These are phyloP conservation scores for Taenaris catops DNA, from an alignment of 2,888 invertebrate species.

Conservation along the genomic window DNA sequence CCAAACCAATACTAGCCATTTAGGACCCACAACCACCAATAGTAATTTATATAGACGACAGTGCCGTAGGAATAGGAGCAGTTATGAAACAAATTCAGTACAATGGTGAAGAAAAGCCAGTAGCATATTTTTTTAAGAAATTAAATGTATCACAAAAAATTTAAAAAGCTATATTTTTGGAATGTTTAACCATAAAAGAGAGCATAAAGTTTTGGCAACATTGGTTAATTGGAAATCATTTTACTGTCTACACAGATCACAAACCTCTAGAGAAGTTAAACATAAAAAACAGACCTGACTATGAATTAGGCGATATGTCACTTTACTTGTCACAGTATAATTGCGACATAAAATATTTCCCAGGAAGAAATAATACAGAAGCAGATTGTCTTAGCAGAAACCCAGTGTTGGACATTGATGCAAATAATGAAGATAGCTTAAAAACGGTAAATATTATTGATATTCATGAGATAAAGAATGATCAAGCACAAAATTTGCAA, in stretches of 20 bases:
- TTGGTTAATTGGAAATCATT: slow-evolving; percentile 17
- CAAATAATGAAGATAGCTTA: slow-evolving; percentile 24
- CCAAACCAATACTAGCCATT: slow-evolving; percentile 9
- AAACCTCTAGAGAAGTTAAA: slow-evolving; percentile 25
- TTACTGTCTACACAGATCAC: slow-evolving; percentile 22
- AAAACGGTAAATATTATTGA: slow-evolving; percentile 27
- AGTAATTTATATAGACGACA: slow-evolving; percentile 20
- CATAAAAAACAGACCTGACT: slow-evolving; percentile 4
- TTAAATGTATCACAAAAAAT: slow-evolving; percentile 18
- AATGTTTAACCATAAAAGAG: slow-evolving; percentile 20
- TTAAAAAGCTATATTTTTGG: slow-evolving; percentile 22
- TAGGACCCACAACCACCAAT: slow-evolving; percentile 14
- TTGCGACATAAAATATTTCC: slow-evolving; percentile 24
- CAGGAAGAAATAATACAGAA: slow-evolving; percentile 20
- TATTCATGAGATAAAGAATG: slow-evolving; percentile 25
- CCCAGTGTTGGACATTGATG: slow-evolving; percentile 24
- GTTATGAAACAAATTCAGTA: slow-evolving; percentile 23
- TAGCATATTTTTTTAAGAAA: slow-evolving; percentile 15
- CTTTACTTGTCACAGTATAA: slow-evolving; percentile 12
- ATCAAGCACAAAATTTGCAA: slow-evolving; percentile 21
- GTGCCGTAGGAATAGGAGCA: slow-evolving; percentile 12
- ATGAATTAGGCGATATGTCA: slow-evolving; percentile 5
- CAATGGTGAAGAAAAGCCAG: slow-evolving; percentile 14
- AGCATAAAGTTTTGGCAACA: slow-evolving; percentile 15
- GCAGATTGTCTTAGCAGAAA: slow-evolving; percentile 29